Base-by-base conservation (phyloP, 2,888 invertebrate genomes). In the Leucophora obtusa region DNA sequence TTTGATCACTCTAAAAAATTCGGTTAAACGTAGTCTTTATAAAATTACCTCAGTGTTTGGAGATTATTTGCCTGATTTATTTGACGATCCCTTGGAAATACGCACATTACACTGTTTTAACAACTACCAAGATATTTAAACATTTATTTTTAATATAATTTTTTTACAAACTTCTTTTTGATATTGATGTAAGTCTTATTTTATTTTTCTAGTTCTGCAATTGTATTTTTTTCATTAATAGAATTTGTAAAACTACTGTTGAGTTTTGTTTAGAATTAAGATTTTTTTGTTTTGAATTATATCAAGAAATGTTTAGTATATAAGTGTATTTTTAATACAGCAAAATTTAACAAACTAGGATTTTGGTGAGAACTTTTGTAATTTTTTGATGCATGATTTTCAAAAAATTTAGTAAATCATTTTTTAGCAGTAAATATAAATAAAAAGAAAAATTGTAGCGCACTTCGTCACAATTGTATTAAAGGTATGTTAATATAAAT, bases 21-120 rank as follows among this genome's bases (percentile, higher is more conserved):
- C 95, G 35, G 92, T 94, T 0, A 94, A 93, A 85, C 92, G 95
- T 81, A 95, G 95, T 89, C 92, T 96, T 72, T 95, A 94, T 88
- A 85, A 86, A 28, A 87, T 91, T 17, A 88, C 88, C 65, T 85
- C 83, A 4, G 84, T 85, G 0, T 96, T 95, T 87, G 92, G 92
- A 6, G 92, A 92, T 72, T 95, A 94, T 86, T 92, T 96, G 66
- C 91, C 92, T 86, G 95, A 95, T 87, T 91, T 95, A 84, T 92
- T 93, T 54, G 87, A 94, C 24, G 92, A 93, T 83, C 91, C 92
- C 59, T 92, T 93, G 69, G 91, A 93, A 78, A 88, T 92, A 84
- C 90, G 92, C 76, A 93, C 93, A 76, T 89, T 95, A 83, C 93
- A 94, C 84, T 91, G 92, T 82, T 93, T 93, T 89, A 90, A 94